These are phyloP conservation scores for Irena cyanogastra DNA, from an alignment of 2,113 vertebrate genomes.

Conservation along the genomic window DNA sequence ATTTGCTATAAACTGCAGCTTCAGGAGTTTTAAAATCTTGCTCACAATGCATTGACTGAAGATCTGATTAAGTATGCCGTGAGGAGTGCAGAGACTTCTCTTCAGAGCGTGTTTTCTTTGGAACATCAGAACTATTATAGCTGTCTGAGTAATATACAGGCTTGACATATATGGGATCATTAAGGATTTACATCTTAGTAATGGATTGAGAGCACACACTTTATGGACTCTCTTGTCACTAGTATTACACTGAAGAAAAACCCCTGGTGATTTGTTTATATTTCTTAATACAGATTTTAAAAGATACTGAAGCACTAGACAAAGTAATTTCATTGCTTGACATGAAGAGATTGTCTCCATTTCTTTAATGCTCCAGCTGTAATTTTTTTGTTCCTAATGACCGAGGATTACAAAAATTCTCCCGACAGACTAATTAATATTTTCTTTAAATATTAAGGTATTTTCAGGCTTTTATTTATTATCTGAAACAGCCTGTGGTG, in stretches of 20 bases:
- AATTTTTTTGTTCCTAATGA: neutral
- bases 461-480: neutral
- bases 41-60: neutral
- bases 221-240: neutral
- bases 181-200: constrained; percentile 4
- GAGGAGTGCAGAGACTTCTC: neutral
- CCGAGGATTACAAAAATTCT: neutral
- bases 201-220: neutral
- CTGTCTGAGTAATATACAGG: neutral
- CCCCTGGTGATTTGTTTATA: neutral
- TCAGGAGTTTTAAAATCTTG: neutral
- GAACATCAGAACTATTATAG: neutral
- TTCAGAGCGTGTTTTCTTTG: neutral
- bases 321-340: neutral
- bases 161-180: neutral
- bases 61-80: neutral
- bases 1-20: constrained; percentile 15
- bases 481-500: neutral
- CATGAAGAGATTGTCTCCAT: neutral
- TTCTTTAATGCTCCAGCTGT: neutral
- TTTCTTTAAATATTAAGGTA: neutral
- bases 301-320: neutral
- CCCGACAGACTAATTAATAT: neutral
- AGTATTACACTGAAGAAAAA: neutral
- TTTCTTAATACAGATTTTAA: neutral